phyloP scores from a whole-genome alignment of 2,888 invertebrate species.

The Scelioninae gen. 2 region DNA sequence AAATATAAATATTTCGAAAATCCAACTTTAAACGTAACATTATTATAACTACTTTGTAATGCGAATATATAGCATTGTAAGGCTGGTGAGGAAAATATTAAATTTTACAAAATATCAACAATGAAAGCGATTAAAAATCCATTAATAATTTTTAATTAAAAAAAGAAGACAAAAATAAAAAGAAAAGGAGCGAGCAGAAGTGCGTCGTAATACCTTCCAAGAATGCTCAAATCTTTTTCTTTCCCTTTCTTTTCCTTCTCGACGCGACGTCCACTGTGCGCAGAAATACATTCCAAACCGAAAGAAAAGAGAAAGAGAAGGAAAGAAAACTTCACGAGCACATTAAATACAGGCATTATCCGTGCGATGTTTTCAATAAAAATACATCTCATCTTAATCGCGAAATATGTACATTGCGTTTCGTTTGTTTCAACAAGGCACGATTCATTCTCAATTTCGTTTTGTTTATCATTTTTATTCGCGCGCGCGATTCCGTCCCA shows the following conservation, averaged over 20 bases:
- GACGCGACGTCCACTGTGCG: no score
- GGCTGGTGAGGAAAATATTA: constrained; percentile 17
- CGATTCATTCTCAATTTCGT: constrained; percentile 21
- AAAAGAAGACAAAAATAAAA: background rate
- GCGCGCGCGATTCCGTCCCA: constrained; percentile 4
- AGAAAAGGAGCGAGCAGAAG: no score
- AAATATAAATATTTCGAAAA: constrained; percentile 34
- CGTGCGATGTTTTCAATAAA: constrained; percentile 37
- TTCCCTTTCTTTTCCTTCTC: no score
- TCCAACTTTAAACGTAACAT: constrained; percentile 42
- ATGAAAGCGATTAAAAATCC: constrained; percentile 19
- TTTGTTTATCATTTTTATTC: constrained; percentile 1
- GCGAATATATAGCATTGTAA: constrained; percentile 31
- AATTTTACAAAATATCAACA: constrained; percentile 40
- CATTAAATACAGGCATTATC: constrained; percentile 29
- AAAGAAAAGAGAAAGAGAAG: constrained; percentile 15
- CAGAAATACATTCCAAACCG: constrained; percentile 26
- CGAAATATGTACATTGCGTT: constrained; percentile 40
- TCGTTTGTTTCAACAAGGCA: constrained; percentile 32
- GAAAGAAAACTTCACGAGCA: no score
- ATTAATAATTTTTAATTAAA: constrained; percentile 23
- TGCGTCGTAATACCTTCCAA: constrained; percentile 19
- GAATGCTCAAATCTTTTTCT: constrained; percentile 41
- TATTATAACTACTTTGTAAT: constrained; percentile 22
- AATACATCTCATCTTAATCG: constrained; percentile 34